Base-by-base conservation (phyloP, 1,140 invertebrate species). In the Drosophila aff. region DNA sequence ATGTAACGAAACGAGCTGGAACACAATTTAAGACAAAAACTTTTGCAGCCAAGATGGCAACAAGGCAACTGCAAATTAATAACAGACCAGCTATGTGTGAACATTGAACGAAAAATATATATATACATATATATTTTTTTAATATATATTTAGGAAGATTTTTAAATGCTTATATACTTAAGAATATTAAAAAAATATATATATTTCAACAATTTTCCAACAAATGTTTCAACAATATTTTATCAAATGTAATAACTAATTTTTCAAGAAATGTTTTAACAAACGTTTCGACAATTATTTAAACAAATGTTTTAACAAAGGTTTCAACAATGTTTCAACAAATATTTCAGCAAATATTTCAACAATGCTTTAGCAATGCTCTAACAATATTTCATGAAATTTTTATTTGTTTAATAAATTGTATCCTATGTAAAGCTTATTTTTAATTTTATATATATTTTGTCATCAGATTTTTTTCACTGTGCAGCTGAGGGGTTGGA, bases 1-100 rank as follows among this genome's bases (percentile, higher is more conserved):
- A 64, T 57, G 84, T 68, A 78, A 65, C 77, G 81, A 89, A 78
- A 64, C 63, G 84, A 73, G 76, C 62, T 80, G 66, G 65, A 83
- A 69, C 79, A 81, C 76, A 85, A 85, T 85, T 81, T 66, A 85
- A 84, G 78, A 85, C 74, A 74, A 57, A 84, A 84, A 85, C 78
- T 84, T 81, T 60, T 46, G 26, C 53, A 60, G 76, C 52, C 52
- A 59, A 77, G 53, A 57, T 67, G 63, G 47, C 52, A 69, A 55
- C 49, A 61, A 61, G 58, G 58, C 64, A 81, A 89, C 81, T 78
- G 69, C 66, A 84, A 89, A 84, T 89, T 89, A 89, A 84, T 84
- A 79, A 72, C 76, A 79, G 44, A 68, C 63, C 43, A 16, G 16
- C 44, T 41, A 38, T 33, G 33, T n/a, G 31, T 66, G 49, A 57